Evolutionary conservation across 2,113 vertebrate genomes (phyloP).

Genomic region (Ameiurus melas): DNA sequence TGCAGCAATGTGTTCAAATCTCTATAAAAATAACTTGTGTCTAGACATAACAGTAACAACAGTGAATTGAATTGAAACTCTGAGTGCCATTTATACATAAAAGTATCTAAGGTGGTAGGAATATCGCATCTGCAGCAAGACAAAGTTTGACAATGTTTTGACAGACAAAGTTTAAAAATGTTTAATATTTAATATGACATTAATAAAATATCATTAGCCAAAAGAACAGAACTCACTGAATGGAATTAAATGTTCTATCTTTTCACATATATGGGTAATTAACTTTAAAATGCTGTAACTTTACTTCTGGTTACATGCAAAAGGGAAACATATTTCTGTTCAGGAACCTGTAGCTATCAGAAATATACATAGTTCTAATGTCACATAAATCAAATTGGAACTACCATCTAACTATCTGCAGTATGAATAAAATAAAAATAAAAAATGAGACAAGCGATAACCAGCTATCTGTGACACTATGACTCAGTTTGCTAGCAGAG

Average conservation of each 20-base stretch:
- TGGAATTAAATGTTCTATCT: background rate
- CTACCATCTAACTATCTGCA: background rate
- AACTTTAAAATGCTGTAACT: background rate
- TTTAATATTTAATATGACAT: background rate
- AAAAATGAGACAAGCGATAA: background rate
- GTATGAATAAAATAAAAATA: background rate
- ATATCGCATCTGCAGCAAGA: background rate
- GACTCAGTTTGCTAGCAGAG: background rate
- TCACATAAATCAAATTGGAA: background rate
- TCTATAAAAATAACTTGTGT: slow-evolving; percentile 30
- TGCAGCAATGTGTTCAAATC: slow-evolving; percentile 17
- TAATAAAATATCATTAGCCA: background rate
- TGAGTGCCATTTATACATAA: slow-evolving; percentile 16
- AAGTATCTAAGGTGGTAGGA: slow-evolving; percentile 6
- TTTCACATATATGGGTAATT: background rate
- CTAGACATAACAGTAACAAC: slow-evolving; percentile 19
- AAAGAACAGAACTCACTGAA: background rate
- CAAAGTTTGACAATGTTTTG: background rate
- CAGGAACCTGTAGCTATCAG: background rate
- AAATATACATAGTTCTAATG: background rate
- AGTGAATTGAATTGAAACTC: slow-evolving; percentile 36
- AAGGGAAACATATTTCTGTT: background rate
- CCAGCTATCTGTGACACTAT: background rate
- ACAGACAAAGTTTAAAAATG: background rate
- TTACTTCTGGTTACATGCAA: background rate